Evolutionary conservation across 2,888 invertebrate genomes (phyloP).

Genomic region (Polydrusus cervinus): DNA sequence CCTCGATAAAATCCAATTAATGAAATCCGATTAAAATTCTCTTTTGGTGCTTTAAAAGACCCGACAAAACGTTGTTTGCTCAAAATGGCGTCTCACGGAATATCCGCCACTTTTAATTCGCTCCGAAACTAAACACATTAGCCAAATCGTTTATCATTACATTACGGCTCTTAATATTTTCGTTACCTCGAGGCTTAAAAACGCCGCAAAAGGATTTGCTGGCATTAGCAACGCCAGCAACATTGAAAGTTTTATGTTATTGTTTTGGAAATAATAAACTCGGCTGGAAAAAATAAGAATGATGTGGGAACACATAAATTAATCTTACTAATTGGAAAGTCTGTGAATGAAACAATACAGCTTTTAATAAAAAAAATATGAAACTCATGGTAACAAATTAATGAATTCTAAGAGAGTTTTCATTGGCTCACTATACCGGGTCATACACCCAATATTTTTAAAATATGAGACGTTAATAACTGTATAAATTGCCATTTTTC

Average conservation of each 20-base stretch:
- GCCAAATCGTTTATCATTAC: conserved; percentile 33
- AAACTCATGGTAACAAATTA: no score
- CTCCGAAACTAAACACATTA: conserved; percentile 34
- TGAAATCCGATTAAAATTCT: conserved; percentile 60
- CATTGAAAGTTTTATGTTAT: conserved; percentile 18
- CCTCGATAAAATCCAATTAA: conserved; percentile 61
- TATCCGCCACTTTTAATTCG: conserved; percentile 35
- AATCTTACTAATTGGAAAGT: conserved; percentile 13
- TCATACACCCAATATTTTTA: no score
- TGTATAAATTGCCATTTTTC: no score
- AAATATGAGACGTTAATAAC: no score
- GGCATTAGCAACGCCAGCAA: conserved; percentile 16
- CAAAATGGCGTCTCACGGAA: conserved; percentile 34
- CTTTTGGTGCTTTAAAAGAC: conserved; percentile 46
- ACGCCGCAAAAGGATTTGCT: conserved; percentile 10
- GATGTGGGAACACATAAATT: conserved; percentile 4
- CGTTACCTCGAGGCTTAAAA: conserved; percentile 11
- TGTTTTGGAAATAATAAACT: conserved; percentile 20
- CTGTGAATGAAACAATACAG: no score
- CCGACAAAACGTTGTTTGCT: conserved; percentile 41
- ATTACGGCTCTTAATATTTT: conserved; percentile 18
- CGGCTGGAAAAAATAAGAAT: conserved; percentile 9
- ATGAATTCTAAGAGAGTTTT: no score
- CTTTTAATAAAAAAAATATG: no score
- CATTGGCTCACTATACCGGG: no score